phyloP scores from a whole-genome alignment of 2,113 vertebrate genomes.

The Gymnobelideus leadbeateri region DNA sequence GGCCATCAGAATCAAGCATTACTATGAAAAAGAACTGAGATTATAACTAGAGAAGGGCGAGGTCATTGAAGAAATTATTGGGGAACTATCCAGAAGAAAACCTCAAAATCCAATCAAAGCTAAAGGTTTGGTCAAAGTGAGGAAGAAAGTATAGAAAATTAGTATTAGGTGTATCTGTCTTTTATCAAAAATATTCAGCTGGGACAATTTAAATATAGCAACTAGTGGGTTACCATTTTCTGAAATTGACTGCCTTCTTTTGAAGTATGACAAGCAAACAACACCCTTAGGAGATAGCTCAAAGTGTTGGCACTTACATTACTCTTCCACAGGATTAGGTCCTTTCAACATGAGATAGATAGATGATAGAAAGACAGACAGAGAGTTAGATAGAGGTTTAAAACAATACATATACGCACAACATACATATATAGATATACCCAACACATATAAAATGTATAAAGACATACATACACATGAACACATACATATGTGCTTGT shows the following conservation, averaged over 20 bases:
- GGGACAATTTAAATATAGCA: neutral
- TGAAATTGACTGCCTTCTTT: neutral
- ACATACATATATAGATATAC: too few species aligned
- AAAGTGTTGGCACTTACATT: constrained; percentile 8
- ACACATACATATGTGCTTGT: neutral
- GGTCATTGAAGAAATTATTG: neutral
- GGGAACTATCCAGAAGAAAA: neutral
- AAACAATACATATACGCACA: neutral
- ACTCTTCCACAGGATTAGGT: neutral
- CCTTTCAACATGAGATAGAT: neutral
- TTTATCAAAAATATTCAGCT: constrained; percentile 18
- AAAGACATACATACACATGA: neutral
- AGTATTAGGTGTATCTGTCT: neutral
- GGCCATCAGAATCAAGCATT: neutral
- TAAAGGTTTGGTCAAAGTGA: neutral
- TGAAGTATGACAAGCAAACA: constrained; percentile 5
- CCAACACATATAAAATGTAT: too few species aligned
- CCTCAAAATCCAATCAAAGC: neutral
- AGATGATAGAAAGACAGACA: too few species aligned
- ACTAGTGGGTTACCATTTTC: constrained; percentile 1
- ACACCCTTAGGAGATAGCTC: neutral
- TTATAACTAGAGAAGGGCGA: neutral
- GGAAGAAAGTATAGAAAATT: neutral
- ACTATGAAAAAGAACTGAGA: neutral
- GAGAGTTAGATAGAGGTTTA: neutral